Base-by-base conservation (phyloP, 2,888 invertebrate genomes). In the Priocnemis perturbator region DNA sequence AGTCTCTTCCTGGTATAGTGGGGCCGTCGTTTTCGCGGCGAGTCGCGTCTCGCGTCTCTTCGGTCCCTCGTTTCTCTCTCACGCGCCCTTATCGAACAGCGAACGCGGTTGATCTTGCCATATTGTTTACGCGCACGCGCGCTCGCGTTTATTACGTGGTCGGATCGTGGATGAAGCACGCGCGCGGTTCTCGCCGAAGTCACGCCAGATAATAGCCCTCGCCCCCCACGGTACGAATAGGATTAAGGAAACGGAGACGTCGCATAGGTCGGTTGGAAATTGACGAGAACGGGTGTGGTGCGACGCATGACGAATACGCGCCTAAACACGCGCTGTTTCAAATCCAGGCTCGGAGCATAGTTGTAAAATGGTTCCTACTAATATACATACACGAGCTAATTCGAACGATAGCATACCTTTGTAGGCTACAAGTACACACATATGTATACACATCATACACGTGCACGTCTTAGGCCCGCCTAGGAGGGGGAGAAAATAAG, bases 331-430 rank as follows among this genome's bases (percentile, higher is more conserved):
- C 50, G 19, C 17, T 17, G 14, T 50, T 50, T 50, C 15, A 19
- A 2, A 50, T 19, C 50, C 50, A 37, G 15, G n/a, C 50, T 67
- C 73, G 73, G 75, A 63, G 71, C 74, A 78, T 85, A 82, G 76
- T 78, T 83, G 74, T 83, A 79, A 83, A 84, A 86, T 85, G 83
- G 87, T 87, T 87, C 87, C 87, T 87, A 86, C 84, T 87, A 84
- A 85, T 83, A 80, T 82, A 82, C 76, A 77, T 79, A 75, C 78
- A 79, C 78, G 81, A 83, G 77, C 77, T 82, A 82, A 81, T 82
- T 82, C 73, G 65, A 70, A 74, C 65, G 65, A 73, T 77, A 73
- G 78, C 71, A 73, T 82, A 81, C 67, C 74, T 82, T 76, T 48
- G 61, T 67, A 67, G 37, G 52, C 59, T 76, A 61, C 30, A 50